Base-by-base conservation (phyloP, 2,797 vertebrate species). In the Spea hammondii region DNA sequence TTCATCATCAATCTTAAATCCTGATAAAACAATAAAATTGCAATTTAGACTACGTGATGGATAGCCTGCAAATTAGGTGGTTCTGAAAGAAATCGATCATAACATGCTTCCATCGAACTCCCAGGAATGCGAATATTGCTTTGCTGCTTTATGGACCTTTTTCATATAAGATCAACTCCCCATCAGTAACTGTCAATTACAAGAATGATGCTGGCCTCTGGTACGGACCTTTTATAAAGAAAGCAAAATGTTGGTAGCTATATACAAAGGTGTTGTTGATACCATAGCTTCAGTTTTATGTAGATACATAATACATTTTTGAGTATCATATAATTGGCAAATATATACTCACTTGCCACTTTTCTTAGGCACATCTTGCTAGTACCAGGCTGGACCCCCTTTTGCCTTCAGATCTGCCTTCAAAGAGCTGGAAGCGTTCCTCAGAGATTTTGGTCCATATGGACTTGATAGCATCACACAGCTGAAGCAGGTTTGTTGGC, bases 1-100 rank as follows among this genome's bases (percentile, higher is more conserved):
- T 64, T 69, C 8, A 69, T 65, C 65, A 62, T 79, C 32, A 49
- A 50, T 74, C 71, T 72, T 72, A 57, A 72, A 60, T 72, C 62
- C 51, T 68, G 65, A 79, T 79, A 74, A 74, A 69, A 69, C 57
- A 72, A 57, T 72, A 62, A 17, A 50, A 46, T 14, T 53, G 4
- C 57, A 73, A 74, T 49, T 70, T 70, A 70, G 66, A 54, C 46
- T 72, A 8, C 12, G 54, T 74, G 66, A 74, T 69, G 9, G 50
- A 11, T 47, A 65, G 17, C 14, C n/a, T 64, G 51, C 45, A 74
- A 79, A 65, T 75, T 55, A 14, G 51, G 12, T 64, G 14, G 45
- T 4, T 75, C 44, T 54, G 44, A 70, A 65, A 65, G 5, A 8
- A 80, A 80, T 49, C 53, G 8, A 71, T 65, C 69, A 75, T 44